Evolutionary conservation across 2,888 invertebrate species (phyloP), one percentile per base, ranked within the genome.

Genomic region (Lissocephala sabroskyi): DNA sequence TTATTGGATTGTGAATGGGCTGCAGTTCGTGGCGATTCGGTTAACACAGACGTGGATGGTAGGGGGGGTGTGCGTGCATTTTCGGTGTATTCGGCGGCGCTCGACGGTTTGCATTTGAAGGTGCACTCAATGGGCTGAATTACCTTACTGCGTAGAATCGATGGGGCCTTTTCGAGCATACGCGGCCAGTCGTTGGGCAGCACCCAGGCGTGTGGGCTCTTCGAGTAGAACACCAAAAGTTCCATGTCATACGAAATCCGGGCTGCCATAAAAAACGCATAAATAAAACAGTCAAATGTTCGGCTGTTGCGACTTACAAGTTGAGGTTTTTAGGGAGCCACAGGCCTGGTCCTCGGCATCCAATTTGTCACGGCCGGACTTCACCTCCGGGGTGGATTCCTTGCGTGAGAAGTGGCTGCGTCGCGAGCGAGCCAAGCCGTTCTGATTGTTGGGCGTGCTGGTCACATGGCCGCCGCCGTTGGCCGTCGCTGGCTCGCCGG

Each of bases 71-170:
- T n/a, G n/a, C n/a, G n/a, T n/a, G n/a, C n/a, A n/a, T n/a, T n/a
- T n/a, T n/a, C n/a, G n/a, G n/a, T n/a, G n/a, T n/a, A n/a, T n/a
- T n/a, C n/a, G n/a, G n/a, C n/a, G n/a, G n/a, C n/a, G n/a, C n/a
- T n/a, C 58, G 65, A 50, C 45, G 58, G 47, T 23, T 30, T 45
- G 45, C 18, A 26, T 13, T 44, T 30, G 9, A 33, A 37, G 37
- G 49, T 36, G 37, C 32, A 37, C 35, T 62, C 68, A 48, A 52
- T 16, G 40, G 50, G 37, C 26, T 49, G 58, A 62, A 60, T 84
- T 85, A 85, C 85, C 85, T 85, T 85, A 70, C 84, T 84, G 64
- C 84, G 83, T 54, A 84, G 56, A 60, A 85, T 82, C 58, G 81
- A 68, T 59, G 84, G 84, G 52, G 71, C 68, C 52, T 74, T 80